Evolutionary conservation across 2,113 vertebrate genomes (phyloP).

Genomic region (Centropus unirufus): DNA sequence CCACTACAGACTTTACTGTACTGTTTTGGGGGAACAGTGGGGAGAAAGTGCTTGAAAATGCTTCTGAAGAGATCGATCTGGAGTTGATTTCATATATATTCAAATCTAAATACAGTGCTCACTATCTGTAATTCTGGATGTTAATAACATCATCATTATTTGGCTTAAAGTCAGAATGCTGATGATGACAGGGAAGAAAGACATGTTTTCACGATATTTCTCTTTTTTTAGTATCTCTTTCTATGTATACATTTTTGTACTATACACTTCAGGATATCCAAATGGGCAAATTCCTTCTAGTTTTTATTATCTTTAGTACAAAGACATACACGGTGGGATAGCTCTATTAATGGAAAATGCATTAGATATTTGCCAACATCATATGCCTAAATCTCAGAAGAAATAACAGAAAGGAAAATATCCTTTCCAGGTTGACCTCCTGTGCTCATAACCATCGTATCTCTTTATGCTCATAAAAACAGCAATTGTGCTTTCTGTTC

Average conservation of each 20-base stretch:
- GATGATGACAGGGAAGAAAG: background rate
- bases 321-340: background rate
- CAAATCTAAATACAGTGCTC: background rate
- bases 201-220: background rate
- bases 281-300: background rate
- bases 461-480: background rate
- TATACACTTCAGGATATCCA: background rate
- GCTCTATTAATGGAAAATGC: background rate
- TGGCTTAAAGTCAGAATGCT: background rate
- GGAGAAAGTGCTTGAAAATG: background rate
- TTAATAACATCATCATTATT: background rate
- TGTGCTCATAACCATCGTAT: background rate
- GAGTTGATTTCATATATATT: background rate
- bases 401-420: background rate
- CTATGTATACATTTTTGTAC: background rate
- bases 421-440: background rate
- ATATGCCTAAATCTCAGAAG: background rate
- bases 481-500: background rate
- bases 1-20: background rate
- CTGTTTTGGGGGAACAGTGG: background rate
- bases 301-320: background rate
- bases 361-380: background rate
- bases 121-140: background rate
- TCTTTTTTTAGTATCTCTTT: background rate
- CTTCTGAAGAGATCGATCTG: background rate